Base-by-base conservation (phyloP, 2,113 vertebrate species). In the Amphiprion ocellaris region DNA sequence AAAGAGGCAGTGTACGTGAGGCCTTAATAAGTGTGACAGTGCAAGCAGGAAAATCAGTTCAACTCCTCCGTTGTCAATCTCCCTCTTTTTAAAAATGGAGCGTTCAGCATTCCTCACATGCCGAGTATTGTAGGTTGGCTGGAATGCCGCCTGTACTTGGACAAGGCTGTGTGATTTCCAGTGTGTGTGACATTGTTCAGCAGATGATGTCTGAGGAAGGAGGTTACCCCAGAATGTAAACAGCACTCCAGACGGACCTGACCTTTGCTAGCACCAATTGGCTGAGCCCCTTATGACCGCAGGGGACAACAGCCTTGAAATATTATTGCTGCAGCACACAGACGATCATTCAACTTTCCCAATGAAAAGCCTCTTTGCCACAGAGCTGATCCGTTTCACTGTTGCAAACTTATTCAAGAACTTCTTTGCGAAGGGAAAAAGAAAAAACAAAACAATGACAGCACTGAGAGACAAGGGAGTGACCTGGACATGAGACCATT, bases 221-320 rank as follows among this genome's bases (percentile, higher is more conserved):
- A 83, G 87, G 86, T 68, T 74, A 66, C 65, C 75, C 69, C 69
- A 63, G 82, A 90, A 91, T 77, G 84, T 93, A 93, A 94, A 92
- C 90, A 91, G 74, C 87, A 81, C 86, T 86, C 86, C 83, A 87
- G 79, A 88, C 74, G 82, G 90, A 68, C 77, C 62, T 92, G 92
- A 93, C 92, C 92, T 90, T 88, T 90, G 76, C 77, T 74, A 89
- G 70, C 81, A 80, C 47, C 77, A 81, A 91, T 89, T 61, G 80
- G 80, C 84, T 79, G 86, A 89, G 89, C 82, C 81, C 60, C 69
- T 80, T n/a, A 55, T 74, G 69, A 87, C 91, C 33, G 64, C 72
- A 87, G 89, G 90, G 84, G 82, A 88, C 80, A 78, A 85, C 55
- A 61, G 85, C 77, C 73, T 69, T 77, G 89, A 85, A 85, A 92